Conservation (phyloP, 2,888 invertebrate genomes). For the Philereme vetulata region DNA sequence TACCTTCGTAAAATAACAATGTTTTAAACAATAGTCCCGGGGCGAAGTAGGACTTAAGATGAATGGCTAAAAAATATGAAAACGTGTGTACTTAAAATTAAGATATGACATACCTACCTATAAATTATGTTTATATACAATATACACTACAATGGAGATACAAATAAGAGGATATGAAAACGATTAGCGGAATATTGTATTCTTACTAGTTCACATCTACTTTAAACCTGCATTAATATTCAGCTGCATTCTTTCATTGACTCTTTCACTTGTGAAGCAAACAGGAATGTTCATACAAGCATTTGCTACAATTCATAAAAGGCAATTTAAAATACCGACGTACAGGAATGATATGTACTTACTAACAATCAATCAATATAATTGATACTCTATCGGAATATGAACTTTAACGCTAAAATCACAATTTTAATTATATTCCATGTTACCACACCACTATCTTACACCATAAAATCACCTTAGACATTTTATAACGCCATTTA, state of each 20-base stretch:
- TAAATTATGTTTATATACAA: slow-evolving; percentile 47
- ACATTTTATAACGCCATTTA: too few species aligned
- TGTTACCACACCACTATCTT: not conserved
- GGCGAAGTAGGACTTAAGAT: too few species aligned
- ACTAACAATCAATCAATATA: slow-evolving; percentile 31
- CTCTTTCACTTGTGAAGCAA: slow-evolving; percentile 6
- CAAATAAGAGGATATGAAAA: not conserved
- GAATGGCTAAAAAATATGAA: not conserved
- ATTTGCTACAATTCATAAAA: slow-evolving; percentile 5
- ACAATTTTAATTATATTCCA: slow-evolving; percentile 34
- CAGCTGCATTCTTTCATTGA: slow-evolving; percentile 20
- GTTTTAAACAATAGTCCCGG: too few species aligned
- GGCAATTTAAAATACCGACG: slow-evolving; percentile 16
- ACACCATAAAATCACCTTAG: too few species aligned
- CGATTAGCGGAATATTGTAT: not conserved
- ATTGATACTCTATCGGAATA: slow-evolving; percentile 25
- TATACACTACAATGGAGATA: too few species aligned
- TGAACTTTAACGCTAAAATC: slow-evolving; percentile 35
- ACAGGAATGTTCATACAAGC: slow-evolving; percentile 10
- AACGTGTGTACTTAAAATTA: slow-evolving; percentile 46
- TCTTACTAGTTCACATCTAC: slow-evolving; percentile 8
- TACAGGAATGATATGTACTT: slow-evolving; percentile 38
- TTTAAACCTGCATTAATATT: slow-evolving; percentile 8
- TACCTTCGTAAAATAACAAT: too few species aligned
- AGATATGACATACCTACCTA: slow-evolving; percentile 50